phyloP scores from a whole-genome alignment of 2,113 vertebrate species.

The Pica pica region DNA sequence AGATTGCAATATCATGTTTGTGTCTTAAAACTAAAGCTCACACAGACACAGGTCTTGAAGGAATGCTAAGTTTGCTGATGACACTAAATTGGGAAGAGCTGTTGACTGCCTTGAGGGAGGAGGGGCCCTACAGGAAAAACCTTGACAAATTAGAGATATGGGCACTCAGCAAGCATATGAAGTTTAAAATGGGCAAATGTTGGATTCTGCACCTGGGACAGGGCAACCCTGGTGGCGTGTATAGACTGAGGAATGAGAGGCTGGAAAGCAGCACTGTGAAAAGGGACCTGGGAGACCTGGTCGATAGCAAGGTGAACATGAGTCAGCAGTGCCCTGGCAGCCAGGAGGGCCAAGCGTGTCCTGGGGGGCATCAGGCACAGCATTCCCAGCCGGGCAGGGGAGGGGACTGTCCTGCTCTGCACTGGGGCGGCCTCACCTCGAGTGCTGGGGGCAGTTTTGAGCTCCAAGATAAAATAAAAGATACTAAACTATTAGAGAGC shows the following conservation, averaged over 20 bases:
- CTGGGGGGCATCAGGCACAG: not conserved
- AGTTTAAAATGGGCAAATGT: not conserved
- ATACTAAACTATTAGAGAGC: not conserved
- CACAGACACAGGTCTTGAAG: not conserved
- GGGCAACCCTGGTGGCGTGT: not conserved
- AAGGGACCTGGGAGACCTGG: not conserved
- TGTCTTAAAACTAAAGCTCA: not conserved
- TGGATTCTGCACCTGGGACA: not conserved
- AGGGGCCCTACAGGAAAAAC: not conserved
- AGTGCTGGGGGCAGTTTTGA: not conserved
- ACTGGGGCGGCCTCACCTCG: fast-evolving
- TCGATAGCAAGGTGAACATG: not conserved
- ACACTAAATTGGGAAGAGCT: not conserved
- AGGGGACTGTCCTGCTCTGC: not conserved
- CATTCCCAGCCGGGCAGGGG: fast-evolving
- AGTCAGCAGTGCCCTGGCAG: not conserved
- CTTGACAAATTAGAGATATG: not conserved
- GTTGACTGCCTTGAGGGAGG: not conserved
- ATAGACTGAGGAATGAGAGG: not conserved
- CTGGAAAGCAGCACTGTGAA: not conserved
- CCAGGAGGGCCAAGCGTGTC: not conserved
- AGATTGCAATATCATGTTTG: not conserved
- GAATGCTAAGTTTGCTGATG: not conserved
- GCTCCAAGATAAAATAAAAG: not conserved
- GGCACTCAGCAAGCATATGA: not conserved